phyloP scores from a whole-genome alignment of 2,113 vertebrate genomes.

The Rafetus swinhoei region DNA sequence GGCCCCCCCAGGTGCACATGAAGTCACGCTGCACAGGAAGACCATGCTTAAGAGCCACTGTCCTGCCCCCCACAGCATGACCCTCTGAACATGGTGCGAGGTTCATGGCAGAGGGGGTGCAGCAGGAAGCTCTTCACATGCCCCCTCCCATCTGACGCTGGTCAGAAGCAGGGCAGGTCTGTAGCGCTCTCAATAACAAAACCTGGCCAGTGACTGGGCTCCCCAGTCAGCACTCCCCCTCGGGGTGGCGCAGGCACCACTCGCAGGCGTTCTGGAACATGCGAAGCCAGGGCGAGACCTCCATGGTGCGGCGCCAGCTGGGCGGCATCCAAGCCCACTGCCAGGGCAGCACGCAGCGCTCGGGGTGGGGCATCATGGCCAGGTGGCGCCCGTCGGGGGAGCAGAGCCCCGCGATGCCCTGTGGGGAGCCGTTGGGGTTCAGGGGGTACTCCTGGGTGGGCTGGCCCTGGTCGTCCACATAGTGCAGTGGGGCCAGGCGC shows the following conservation, averaged over 20 bases:
- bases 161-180: too few relatives aligned
- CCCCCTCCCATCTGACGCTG: too few relatives aligned
- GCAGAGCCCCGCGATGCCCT: conserved; percentile 85
- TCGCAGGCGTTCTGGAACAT: conserved; percentile 88
- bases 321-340: conserved; percentile 90
- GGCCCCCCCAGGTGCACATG: too few relatives aligned
- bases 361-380: conserved; percentile 93
- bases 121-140: too few relatives aligned
- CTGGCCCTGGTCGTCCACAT: conserved; percentile 84
- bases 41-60: too few relatives aligned
- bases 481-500: conserved; percentile 84
- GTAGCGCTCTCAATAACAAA: too few relatives aligned
- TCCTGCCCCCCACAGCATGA: too few relatives aligned
- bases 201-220: too few relatives aligned
- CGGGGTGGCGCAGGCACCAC: conserved; percentile 77
- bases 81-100: too few relatives aligned
- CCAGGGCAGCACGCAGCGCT: conserved; percentile 89
- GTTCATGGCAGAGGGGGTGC: too few relatives aligned
- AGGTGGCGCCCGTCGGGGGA: conserved; percentile 89
- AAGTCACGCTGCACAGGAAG: too few relatives aligned
- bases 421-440: conserved; percentile 90
- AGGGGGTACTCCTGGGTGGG: conserved; percentile 88
- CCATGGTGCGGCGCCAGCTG: conserved; percentile 65
- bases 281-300: conserved; percentile 85
- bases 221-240: not conserved